phyloP scores from a whole-genome alignment of 2,888 invertebrate genomes.

The Alcis repandata region DNA sequence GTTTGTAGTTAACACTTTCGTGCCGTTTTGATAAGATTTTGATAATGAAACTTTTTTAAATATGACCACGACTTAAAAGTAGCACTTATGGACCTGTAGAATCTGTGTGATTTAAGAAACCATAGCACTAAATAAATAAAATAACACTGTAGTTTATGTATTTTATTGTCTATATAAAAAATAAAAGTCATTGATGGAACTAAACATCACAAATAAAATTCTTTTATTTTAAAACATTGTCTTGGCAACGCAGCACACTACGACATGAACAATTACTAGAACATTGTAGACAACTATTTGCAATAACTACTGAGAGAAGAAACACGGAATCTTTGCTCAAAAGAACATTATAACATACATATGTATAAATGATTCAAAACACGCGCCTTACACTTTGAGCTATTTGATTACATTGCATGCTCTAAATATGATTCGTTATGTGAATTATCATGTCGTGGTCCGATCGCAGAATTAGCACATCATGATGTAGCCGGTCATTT shows the following conservation, averaged over 20 bases:
- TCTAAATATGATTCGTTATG: too few relatives aligned
- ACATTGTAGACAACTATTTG: slow-evolving; percentile 4
- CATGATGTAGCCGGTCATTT: too few relatives aligned
- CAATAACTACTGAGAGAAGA: not conserved
- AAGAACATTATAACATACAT: too few relatives aligned
- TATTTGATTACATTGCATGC: too few relatives aligned
- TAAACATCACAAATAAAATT: slow-evolving; percentile 37
- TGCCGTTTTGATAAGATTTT: not conserved
- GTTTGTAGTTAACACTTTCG: slow-evolving; percentile 5
- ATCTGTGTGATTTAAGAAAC: slow-evolving; percentile 9
- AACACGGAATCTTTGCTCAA: not conserved
- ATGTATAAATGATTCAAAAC: too few relatives aligned
- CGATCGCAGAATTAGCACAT: too few relatives aligned
- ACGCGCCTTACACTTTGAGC: too few relatives aligned
- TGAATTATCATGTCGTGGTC: too few relatives aligned
- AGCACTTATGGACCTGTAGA: slow-evolving; percentile 13
- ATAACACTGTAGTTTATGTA: slow-evolving; percentile 28
- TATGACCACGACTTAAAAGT: not conserved
- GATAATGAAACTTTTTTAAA: too few relatives aligned
- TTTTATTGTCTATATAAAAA: slow-evolving; percentile 32
- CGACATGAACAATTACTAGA: not conserved
- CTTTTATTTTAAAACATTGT: slow-evolving; percentile 2
- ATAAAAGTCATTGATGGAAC: slow-evolving; percentile 26
- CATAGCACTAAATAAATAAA: slow-evolving; percentile 28
- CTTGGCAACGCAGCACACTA: not conserved